phyloP scores from a whole-genome alignment of 1,140 invertebrate species.

The Heliconius eleuchia region DNA sequence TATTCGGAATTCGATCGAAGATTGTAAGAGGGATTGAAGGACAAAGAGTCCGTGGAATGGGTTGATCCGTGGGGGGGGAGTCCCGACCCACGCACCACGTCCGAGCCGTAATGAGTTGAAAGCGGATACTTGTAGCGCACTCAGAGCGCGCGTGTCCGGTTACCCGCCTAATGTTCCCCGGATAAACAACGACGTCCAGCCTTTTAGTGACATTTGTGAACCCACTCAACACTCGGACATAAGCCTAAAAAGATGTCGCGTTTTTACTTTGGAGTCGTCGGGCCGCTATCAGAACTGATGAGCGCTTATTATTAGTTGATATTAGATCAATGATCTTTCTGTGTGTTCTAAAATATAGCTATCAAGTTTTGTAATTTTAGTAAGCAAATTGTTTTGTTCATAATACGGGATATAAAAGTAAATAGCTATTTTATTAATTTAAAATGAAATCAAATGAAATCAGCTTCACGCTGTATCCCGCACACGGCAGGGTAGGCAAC shows the following conservation, averaged over 20 bases:
- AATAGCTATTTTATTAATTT: too few relatives aligned
- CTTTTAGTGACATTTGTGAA: slow-evolving; percentile 81
- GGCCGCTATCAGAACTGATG: slow-evolving; percentile 36
- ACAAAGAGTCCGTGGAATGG: slow-evolving; percentile 65
- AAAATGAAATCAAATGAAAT: too few relatives aligned
- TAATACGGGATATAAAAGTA: too few relatives aligned
- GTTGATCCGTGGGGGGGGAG: slow-evolving; percentile 50
- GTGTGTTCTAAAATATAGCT: neutral
- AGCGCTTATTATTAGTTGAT: neutral
- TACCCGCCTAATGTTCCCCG: slow-evolving; percentile 80
- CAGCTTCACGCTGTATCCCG: too few relatives aligned
- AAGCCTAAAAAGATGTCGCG: slow-evolving; percentile 76
- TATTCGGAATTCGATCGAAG: slow-evolving; percentile 59
- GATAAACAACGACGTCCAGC: slow-evolving; percentile 81
- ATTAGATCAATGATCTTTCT: neutral
- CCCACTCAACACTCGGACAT: slow-evolving; percentile 76
- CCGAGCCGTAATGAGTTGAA: slow-evolving; percentile 80
- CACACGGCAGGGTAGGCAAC: too few relatives aligned
- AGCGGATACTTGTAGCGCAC: slow-evolving; percentile 81
- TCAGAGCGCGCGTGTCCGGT: slow-evolving; percentile 78
- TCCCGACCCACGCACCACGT: slow-evolving; percentile 75
- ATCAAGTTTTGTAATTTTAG: neutral
- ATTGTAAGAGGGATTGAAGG: slow-evolving; percentile 75
- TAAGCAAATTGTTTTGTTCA: neutral
- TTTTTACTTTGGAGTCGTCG: slow-evolving; percentile 68